Base-by-base conservation (phyloP, 2,888 invertebrate species). In the Drosophila buzzatii region DNA sequence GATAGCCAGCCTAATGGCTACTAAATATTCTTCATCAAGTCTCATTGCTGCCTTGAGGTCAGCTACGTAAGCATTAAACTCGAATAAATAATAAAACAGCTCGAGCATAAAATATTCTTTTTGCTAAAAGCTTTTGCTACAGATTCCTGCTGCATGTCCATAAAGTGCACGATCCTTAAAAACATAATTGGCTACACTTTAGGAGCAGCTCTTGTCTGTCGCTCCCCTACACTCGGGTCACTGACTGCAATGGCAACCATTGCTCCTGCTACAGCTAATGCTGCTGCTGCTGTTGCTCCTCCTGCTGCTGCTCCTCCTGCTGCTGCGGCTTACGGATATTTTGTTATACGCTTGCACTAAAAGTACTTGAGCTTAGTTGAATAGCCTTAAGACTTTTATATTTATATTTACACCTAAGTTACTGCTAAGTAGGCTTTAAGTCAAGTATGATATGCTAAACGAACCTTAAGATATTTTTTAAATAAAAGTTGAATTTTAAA, bases 61-160 rank as follows among this genome's bases (percentile, higher is more conserved):
- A 14, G 44, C 56, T 52, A 62, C 45, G 70, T 45, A 49, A 65
- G 49, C 70, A 71, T 71, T 70, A 66, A 73, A 64, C 61, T 59
- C 53, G 33, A 53, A 79, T 87, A 81, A 81, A 85, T 85, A 79
- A 87, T 77, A 73, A 82, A 82, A 45, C 68, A 76, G 70, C 47
- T 75, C 68, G 62, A 53, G 71, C 85, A 81, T 85, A 71, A 88
- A 80, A 80, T 70, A 86, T 70, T 66, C 71, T 69, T 72, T 89
- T 72, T 77, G 67, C 63, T 47, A 55, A 63, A 37, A 35, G 33
- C 71, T 61, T 61, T 49, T 16, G 27, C 51, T 44, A 56, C 60
- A 70, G 60, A 70, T 70, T 64, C 63, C 41, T 49, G 27, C 33
- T 45, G 44, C 55, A 33, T 71, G 33, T 59, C 53, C 18, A 45